These are phyloP conservation scores for Serripes groenlandicus DNA, from an alignment of 2,888 invertebrate species.

Conservation along the genomic window DNA sequence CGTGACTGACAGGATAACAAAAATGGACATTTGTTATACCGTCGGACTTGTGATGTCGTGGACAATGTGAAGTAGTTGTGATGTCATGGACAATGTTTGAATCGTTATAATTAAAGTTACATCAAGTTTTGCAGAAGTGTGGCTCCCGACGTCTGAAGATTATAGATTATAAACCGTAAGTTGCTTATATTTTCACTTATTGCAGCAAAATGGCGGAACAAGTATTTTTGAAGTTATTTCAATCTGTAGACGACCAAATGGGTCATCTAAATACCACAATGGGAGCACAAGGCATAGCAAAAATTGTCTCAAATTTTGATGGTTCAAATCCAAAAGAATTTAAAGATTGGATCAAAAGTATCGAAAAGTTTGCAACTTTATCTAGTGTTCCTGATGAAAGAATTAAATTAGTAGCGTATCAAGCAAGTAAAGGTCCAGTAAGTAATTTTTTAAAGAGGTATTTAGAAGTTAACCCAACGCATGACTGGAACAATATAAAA, in stretches of 20 bases:
- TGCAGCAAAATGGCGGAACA: neutral
- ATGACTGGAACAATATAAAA: slow-evolving; percentile 15
- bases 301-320: slow-evolving; percentile 30
- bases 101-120: no score
- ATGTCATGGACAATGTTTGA: no score
- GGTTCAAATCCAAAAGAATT: slow-evolving; percentile 29
- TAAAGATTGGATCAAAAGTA: slow-evolving; percentile 38
- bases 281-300: slow-evolving; percentile 29
- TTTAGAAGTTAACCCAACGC: neutral
- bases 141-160: no score
- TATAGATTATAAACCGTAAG: slow-evolving; percentile 6
- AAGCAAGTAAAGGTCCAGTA: slow-evolving; percentile 35
- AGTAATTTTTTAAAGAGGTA: slow-evolving; percentile 43
- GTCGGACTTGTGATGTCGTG: no score
- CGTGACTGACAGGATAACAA: no score
- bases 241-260: slow-evolving; percentile 15
- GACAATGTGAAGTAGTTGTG: no score
- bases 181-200: slow-evolving; percentile 4
- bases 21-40: no score
- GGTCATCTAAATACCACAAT: slow-evolving; percentile 19
- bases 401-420: slow-evolving; percentile 27
- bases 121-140: no score
- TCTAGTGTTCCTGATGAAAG: neutral
- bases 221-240: slow-evolving; percentile 7
- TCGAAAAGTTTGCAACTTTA: slow-evolving; percentile 38